Evolutionary conservation across 64 coral and sea anemone genomes (phyloP), one percentile per base, ranked within the genome.

Genomic region (Montipora capricornis): DNA sequence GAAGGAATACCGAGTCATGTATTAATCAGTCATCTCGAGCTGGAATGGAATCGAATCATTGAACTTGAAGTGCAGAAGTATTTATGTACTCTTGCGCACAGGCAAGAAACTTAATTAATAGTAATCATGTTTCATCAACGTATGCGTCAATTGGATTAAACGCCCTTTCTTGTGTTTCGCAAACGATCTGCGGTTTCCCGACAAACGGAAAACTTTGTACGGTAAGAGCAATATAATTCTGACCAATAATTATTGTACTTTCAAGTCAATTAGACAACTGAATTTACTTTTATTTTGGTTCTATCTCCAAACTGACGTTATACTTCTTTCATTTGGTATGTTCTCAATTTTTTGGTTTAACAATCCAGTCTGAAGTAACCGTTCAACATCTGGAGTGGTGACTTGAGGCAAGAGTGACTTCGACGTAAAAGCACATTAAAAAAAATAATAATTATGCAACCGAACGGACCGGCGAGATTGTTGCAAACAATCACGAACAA

Each of bases 311-410:
- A 50, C 19, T 48, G 16, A 66, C 62, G 3, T 68, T 50, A 66
- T 71, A 13, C 66, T 86, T 51, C 17, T 86, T 71, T 49, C 46
- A 86, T 86, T 71, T 86, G 46, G 46, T 49, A 20, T 37, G 10
- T 20, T 59, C 47, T 79, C 19, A 19, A 5, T 20, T 24, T 24
- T 20, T 24, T 20, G 10, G 5, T 71, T 71, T 24, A 11, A 20
- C 66, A 86, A 86, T 46, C 66, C 64, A 71, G 82, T 44, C 15
- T 49, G 49, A 78, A 78, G 76, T 1, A 12, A 64, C 61, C 82
- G 46, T 71, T 86, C 60, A 48, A 24, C 82, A 73, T 16, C 37
- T 37, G 37, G 37, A 37, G 37, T 37, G 37, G 37, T 37, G 37
- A 37, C 37, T 37, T 37, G 2, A 37, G 37, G 37, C 37, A 37